Conservation (phyloP, 2,797 vertebrate species). For the Merluccius polli region DNA sequence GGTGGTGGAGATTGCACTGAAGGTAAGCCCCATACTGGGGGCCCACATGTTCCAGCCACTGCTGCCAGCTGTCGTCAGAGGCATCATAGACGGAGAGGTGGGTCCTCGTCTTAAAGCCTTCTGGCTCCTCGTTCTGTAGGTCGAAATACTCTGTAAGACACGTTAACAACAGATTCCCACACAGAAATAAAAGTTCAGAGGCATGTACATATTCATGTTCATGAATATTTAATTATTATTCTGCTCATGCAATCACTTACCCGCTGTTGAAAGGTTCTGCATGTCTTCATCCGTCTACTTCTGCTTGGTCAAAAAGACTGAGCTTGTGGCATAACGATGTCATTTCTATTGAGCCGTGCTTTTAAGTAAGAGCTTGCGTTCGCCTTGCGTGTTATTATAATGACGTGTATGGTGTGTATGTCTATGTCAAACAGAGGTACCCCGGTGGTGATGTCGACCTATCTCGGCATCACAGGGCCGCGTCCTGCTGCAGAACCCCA, state of each 20-base stretch:
- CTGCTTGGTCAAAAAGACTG: not conserved
- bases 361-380: conserved; percentile 17
- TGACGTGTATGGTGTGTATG: conserved; percentile 1
- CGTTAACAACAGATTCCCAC: not conserved
- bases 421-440: conserved; percentile 74
- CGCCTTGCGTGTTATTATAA: not conserved
- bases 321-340: not conserved
- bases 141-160: not conserved
- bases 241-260: not conserved
- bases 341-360: conserved; percentile 16
- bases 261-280: not conserved
- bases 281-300: not conserved
- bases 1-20: conserved; percentile 94
- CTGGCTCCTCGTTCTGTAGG: not conserved
- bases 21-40: conserved; percentile 86
- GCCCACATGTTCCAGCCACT: conserved; percentile 91
- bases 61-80: conserved; percentile 85
- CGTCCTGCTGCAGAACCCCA: conserved; percentile 89
- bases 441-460: conserved; percentile 96
- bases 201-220: not conserved
- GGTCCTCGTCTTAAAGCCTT: conserved; percentile 40
- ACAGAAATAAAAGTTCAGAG: not conserved
- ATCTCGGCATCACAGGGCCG: conserved; percentile 91
- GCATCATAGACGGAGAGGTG: conserved; percentile 93
- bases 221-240: not conserved